Evolutionary conservation across 1,140 invertebrate genomes (phyloP), one percentile per base, ranked within the genome.

Genomic region (Hetaerina americana): DNA sequence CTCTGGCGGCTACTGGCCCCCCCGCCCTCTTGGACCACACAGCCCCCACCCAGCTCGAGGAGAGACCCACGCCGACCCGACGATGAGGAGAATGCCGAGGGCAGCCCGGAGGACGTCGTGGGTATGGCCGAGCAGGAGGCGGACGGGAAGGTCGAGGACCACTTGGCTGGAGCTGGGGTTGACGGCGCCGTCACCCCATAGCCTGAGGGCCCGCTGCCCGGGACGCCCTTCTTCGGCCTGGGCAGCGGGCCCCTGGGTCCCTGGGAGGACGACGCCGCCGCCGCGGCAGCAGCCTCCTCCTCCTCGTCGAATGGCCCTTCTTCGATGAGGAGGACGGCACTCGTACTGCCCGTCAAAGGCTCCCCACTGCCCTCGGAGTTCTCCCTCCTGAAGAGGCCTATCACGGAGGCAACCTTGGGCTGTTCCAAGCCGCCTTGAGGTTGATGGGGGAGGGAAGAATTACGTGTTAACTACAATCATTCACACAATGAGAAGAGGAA

Each of bases 341-440:
- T 70, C 1, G 26, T 40, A 25, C 71, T 40, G 8, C 27, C 49
- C 15, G 40, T 57, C 27, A 70, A 71, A 6, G 70, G 29, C 5
- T 67, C 70, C 10, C 49, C 66, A 27, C 72, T 71, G 22, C 40
- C 72, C 27, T 69, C 80, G 40, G 77, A 76, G 68, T 82, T 82
- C 28, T 84, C 82, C 24, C 80, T 74, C 66, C 81, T 77, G 77
- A 84, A 84, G 27, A 83, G 77, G 70, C 83, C 83, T 75, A 84
- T 83, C 72, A 84, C 82, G 69, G 83, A 84, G 75, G 81, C 79
- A 72, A 80, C 76, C 75, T 81, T 82, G 68, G 81, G 82, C 74
- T 82, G 80, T 74, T 84, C 82, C 73, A 84, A 82, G 27, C 82
- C 82, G 77, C 83, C 82, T 82, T 75, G 68, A 74, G n/a, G n/a